phyloP scores from a whole-genome alignment of 2,113 vertebrate genomes.

The Physeter macrocephalus region DNA sequence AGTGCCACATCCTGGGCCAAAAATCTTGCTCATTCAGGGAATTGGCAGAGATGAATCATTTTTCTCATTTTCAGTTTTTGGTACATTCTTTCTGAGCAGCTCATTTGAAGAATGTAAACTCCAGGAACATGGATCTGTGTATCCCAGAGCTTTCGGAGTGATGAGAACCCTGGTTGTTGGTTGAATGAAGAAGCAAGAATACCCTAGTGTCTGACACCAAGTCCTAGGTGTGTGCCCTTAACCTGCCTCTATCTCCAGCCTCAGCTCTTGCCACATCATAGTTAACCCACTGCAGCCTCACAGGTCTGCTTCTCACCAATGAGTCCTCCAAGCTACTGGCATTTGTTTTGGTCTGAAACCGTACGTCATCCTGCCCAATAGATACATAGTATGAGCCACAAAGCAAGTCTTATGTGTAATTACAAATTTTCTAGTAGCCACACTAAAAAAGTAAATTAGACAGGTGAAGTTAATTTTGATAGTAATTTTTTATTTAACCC shows the following conservation, averaged over 20 bases:
- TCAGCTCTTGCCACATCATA: background rate
- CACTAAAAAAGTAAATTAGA: background rate
- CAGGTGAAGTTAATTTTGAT: background rate
- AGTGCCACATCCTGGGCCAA: background rate
- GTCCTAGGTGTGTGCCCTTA: background rate
- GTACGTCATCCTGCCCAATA: background rate
- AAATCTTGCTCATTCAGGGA: background rate
- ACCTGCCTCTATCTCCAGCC: background rate
- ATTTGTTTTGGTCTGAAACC: background rate
- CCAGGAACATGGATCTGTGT: background rate
- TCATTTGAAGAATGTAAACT: background rate
- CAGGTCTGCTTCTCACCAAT: background rate
- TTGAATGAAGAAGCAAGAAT: background rate
- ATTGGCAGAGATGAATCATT: background rate
- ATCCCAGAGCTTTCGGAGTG: background rate
- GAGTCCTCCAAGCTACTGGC: background rate
- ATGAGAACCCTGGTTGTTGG: background rate
- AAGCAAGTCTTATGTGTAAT: background rate
- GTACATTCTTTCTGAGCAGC: background rate
- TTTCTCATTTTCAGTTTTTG: background rate
- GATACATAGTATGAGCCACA: background rate
- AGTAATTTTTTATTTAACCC: background rate
- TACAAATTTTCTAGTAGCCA: background rate
- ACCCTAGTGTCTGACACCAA: background rate
- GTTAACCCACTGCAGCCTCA: no score